Evolutionary conservation across 2,113 vertebrate genomes (phyloP).

Genomic region (Monopterus albus): DNA sequence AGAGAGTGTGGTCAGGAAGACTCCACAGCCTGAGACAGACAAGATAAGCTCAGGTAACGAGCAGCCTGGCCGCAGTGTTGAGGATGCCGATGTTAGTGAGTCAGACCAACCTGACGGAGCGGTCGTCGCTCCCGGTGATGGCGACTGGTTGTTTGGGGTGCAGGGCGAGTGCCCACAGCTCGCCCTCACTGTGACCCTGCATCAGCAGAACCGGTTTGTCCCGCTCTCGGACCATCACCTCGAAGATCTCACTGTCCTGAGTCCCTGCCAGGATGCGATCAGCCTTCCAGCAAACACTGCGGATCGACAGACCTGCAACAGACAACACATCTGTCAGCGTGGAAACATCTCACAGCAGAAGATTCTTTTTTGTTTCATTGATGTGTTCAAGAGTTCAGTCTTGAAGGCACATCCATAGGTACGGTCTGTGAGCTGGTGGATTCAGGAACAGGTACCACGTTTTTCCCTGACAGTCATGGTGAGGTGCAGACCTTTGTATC

Average conservation of each 20-base stretch:
- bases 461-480: not conserved
- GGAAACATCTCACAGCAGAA: no score
- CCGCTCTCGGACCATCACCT: conserved; percentile 94
- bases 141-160: conserved; percentile 96
- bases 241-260: conserved; percentile 98
- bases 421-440: not conserved
- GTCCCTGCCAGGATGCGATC: conserved; percentile 95
- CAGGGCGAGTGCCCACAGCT: conserved; percentile 94
- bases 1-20: conserved; percentile 91
- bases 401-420: no score
- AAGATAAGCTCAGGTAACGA: not conserved
- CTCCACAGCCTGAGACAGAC: conserved; percentile 91
- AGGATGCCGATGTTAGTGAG: not conserved
- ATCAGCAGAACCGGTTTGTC: conserved; percentile 95
- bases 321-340: not conserved
- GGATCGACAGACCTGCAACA: conserved; percentile 91
- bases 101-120: conserved; percentile 85
- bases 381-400: no score
- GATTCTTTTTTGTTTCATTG: no score
- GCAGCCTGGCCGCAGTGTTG: not conserved
- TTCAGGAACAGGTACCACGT: no score
- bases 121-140: conserved; percentile 94
- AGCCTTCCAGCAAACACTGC: conserved; percentile 96
- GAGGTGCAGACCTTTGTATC: conserved; percentile 87
- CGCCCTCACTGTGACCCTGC: conserved; percentile 97